Evolutionary conservation across 2,888 invertebrate genomes (phyloP).

Genomic region (Aleiodes leptofemur): DNA sequence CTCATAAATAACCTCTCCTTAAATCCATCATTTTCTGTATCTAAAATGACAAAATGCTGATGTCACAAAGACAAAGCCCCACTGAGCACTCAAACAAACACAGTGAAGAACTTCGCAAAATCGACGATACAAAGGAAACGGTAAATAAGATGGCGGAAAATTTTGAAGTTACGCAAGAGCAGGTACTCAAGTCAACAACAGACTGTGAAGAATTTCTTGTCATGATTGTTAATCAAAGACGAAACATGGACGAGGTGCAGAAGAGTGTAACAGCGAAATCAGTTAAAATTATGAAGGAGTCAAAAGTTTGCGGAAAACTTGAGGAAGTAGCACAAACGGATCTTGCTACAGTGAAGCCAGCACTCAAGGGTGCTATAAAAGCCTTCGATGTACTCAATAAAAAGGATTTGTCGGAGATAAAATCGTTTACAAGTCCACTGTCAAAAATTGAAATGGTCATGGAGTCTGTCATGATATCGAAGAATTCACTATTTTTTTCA

Average conservation of each 20-base stretch:
- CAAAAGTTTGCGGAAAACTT: conserved; percentile 87
- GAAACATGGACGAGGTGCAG: conserved; percentile 88
- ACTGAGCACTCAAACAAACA: conserved; percentile 87
- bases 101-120: conserved; percentile 88
- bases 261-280: conserved; percentile 85
- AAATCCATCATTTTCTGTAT: not conserved
- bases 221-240: conserved; percentile 86
- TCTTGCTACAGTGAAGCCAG: conserved; percentile 90
- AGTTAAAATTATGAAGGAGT: conserved; percentile 86
- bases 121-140: conserved; percentile 89
- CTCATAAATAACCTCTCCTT: too few species aligned
- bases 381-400: conserved; percentile 89
- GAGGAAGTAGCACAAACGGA: conserved; percentile 90
- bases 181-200: conserved; percentile 85
- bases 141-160: conserved; percentile 91
- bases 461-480: conserved; percentile 92
- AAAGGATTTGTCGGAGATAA: conserved; percentile 92
- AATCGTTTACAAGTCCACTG: conserved; percentile 92
- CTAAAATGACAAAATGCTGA: conserved; percentile 79
- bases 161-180: conserved; percentile 84
- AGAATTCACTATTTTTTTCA: conserved; percentile 84
- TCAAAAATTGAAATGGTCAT: conserved; percentile 91
- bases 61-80: conserved; percentile 83
- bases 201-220: conserved; percentile 92
- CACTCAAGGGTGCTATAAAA: conserved; percentile 87